These are phyloP conservation scores for Diadophis punctatus DNA, from an alignment of 2,113 vertebrate genomes.

Conservation along the genomic window DNA sequence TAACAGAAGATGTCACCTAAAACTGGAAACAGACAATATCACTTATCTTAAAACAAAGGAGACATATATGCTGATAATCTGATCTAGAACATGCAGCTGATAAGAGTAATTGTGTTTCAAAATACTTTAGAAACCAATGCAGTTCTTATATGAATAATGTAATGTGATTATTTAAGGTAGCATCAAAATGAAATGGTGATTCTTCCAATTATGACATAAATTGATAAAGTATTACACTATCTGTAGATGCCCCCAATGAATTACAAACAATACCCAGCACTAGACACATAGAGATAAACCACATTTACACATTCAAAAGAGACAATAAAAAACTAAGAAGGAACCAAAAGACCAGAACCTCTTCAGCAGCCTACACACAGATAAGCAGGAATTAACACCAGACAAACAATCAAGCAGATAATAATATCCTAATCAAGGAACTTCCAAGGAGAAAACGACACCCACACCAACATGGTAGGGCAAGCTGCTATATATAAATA, in stretches of 20 bases:
- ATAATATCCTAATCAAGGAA: neutral
- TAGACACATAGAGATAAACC: neutral
- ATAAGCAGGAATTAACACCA: neutral
- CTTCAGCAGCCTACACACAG: neutral
- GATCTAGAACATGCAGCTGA: neutral
- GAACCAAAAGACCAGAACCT: neutral
- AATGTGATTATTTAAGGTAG: neutral
- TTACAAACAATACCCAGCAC: neutral
- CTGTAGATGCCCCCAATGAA: neutral
- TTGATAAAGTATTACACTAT: neutral
- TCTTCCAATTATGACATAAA: neutral
- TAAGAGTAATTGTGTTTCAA: neutral
- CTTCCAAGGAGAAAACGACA: neutral
- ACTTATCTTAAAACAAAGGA: neutral
- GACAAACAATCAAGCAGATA: neutral
- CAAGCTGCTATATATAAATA: neutral
- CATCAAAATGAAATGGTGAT: neutral
- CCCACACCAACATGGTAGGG: neutral
- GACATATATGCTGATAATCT: neutral
- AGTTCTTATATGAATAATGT: neutral
- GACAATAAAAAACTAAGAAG: neutral
- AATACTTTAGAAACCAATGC: neutral
- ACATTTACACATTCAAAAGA: neutral
- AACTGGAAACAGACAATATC: neutral
- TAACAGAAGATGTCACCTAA: neutral